Conservation (phyloP, 2,113 vertebrate species). For the Syngnathus floridae region DNA sequence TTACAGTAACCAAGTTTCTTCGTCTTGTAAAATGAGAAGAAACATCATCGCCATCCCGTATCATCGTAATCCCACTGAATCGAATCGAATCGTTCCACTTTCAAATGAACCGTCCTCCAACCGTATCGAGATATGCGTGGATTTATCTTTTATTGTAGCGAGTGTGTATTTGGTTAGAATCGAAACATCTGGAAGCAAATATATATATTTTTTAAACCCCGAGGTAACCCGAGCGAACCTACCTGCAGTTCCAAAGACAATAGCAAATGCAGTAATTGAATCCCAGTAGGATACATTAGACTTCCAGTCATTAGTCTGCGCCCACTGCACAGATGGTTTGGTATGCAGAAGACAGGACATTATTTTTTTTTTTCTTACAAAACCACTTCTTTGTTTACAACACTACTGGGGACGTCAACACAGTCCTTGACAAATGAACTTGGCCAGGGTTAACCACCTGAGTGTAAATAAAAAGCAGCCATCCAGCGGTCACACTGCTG, state of each 20-base stretch:
- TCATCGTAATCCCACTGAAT: too few species aligned
- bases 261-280: neutral
- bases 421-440: constrained; percentile 44
- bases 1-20: too few species aligned
- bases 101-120: too few species aligned
- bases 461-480: constrained; percentile 59
- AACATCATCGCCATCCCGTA: too few species aligned
- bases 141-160: too few species aligned
- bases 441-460: constrained; percentile 41
- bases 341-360: neutral
- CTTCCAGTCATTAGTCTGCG: neutral
- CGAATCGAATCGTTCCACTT: too few species aligned
- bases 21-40: too few species aligned
- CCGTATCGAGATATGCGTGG: too few species aligned
- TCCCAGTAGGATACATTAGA: constrained; percentile 1
- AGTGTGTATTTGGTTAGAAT: neutral
- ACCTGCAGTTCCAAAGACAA: neutral
- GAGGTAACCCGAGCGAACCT: neutral
- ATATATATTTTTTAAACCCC: neutral
- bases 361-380: neutral
- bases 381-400: constrained; percentile 4
- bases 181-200: neutral
- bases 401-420: constrained; percentile 3
- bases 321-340: neutral
- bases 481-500: constrained; percentile 43